Base-by-base conservation (phyloP, 1,140 invertebrate species). In the Tetramorium simillimum region DNA sequence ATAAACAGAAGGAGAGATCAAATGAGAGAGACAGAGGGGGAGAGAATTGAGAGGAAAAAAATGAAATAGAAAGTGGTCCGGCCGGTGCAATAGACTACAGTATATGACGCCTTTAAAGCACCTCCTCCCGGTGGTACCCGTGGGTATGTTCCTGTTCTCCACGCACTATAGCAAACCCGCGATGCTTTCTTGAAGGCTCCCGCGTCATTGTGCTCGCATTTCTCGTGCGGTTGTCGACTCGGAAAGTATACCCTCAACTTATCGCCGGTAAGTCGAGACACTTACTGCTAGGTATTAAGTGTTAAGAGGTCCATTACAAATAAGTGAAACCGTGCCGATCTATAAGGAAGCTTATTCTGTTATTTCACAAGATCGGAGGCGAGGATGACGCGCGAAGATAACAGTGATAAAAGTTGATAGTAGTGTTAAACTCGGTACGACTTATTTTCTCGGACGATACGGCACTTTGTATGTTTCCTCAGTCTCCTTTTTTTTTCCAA, bases 201-300 rank as follows among this genome's bases (percentile, higher is more conserved):
- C 84, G 86, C 88, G 78, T 88, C 90, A 94, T 93, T 93, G 91
- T 92, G 93, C 92, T 93, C 94, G 94, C 95, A 95, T 95, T 95
- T 95, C 94, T 95, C 94, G 95, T 95, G 94, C 95, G 95, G 95
- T 95, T 95, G 95, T 95, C 95, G 94, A 93, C 94, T 95, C 94
- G 95, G 92, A 95, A 95, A 95, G 94, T 95, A 93, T 94, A 93
- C 93, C 93, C 93, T 94, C 94, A 92, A 93, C 92, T 92, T 93
- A 93, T 92, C 89, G 91, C 94, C 94, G 94, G 94, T 95, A 93
- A 95, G 94, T 94, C 89, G 78, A 70, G 37, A 81, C 43, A 58
- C 53, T 18, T 56, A 53, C n/a, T 58, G 69, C 51, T 87, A 70
- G 21, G 46, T 81, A 69, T 1, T 81, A 60, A 80, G 77, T 80